Percentiles rank a stretch among this genome's conserved stretches.
Conservation (phyloP, 2,113 vertebrate species). For the Cololabis saira region DNA sequence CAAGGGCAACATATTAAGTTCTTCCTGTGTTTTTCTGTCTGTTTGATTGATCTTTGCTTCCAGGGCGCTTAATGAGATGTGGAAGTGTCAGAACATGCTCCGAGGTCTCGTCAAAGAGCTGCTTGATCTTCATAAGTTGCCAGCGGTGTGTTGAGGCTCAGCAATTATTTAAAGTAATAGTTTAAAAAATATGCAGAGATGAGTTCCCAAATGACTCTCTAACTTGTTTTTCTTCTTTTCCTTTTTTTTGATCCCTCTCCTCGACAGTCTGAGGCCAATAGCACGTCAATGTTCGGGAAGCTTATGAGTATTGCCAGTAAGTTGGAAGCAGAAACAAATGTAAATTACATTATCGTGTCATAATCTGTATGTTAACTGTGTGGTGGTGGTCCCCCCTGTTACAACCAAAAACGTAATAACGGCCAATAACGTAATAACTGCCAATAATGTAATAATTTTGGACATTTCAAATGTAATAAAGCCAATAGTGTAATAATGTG, state of each 20-base stretch:
- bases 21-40: neutral
- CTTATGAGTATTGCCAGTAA: constrained; percentile 98
- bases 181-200: neutral
- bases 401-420: no score
- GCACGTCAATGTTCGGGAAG: constrained; percentile 94
- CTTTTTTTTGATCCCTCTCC: neutral
- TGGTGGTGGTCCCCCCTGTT: no score
- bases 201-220: neutral
- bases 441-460: no score
- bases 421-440: no score
- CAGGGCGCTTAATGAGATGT: constrained; percentile 99
- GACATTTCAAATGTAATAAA: no score
- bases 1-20: neutral
- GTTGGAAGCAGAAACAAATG: constrained; percentile 56
- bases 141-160: constrained; percentile 82
- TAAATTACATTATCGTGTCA: neutral
- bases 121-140: constrained; percentile 96
- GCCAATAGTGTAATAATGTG: no score
- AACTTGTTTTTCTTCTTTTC: constrained; percentile 9
- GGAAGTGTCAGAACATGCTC: constrained; percentile 99
- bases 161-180: neutral
- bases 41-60: constrained; percentile 24
- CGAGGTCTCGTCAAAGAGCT: constrained; percentile 95
- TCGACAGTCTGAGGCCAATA: constrained; percentile 93
- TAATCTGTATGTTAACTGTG: no score